Conservation (phyloP, 2,797 vertebrate species). For the Siniperca undulata region DNA sequence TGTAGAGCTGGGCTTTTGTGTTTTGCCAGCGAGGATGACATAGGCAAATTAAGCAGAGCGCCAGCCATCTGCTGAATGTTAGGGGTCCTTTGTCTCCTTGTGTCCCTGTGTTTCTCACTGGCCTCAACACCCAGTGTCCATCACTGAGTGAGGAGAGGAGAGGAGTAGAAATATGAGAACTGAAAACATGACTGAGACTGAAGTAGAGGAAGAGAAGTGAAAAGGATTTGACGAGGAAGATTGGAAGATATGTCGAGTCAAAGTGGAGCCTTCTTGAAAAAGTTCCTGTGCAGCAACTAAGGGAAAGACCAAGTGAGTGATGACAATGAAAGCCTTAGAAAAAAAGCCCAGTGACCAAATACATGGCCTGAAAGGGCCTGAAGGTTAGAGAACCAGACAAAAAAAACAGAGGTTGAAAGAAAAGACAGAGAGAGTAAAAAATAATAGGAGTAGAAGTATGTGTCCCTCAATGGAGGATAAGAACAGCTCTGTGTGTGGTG, state of each 20-base stretch:
- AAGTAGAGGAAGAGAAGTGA: slow-evolving; percentile 31
- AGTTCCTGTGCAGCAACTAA: slow-evolving; percentile 34
- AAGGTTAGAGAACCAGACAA: slow-evolving; percentile 54
- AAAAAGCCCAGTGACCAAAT: slow-evolving; percentile 40
- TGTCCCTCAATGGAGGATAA: slow-evolving; percentile 50
- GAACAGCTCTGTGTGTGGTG: slow-evolving; percentile 64
- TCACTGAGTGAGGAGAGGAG: slow-evolving; percentile 15
- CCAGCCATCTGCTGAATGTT: slow-evolving; percentile 77
- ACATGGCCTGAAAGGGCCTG: slow-evolving; percentile 43
- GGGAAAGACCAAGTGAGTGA: slow-evolving; percentile 27
- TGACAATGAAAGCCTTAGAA: slow-evolving; percentile 37
- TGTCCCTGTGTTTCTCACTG: slow-evolving; percentile 47
- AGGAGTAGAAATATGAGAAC: slow-evolving; percentile 5
- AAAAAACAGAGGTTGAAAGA: slow-evolving; percentile 43
- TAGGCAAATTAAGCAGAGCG: slow-evolving; percentile 72
- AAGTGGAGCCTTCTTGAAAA: slow-evolving; percentile 42
- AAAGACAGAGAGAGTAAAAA: slow-evolving; percentile 54
- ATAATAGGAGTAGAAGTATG: slow-evolving; percentile 63
- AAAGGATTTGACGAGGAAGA: slow-evolving; percentile 22
- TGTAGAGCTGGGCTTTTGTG: slow-evolving; percentile 64
- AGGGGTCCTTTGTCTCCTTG: slow-evolving; percentile 66
- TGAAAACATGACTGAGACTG: slow-evolving; percentile 11
- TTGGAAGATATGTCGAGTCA: slow-evolving; percentile 46
- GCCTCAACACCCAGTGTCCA: slow-evolving; percentile 52
- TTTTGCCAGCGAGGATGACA: slow-evolving; percentile 64